Conservation (phyloP, 2,888 invertebrate species). For the Thecocarcelia acutangulata region DNA sequence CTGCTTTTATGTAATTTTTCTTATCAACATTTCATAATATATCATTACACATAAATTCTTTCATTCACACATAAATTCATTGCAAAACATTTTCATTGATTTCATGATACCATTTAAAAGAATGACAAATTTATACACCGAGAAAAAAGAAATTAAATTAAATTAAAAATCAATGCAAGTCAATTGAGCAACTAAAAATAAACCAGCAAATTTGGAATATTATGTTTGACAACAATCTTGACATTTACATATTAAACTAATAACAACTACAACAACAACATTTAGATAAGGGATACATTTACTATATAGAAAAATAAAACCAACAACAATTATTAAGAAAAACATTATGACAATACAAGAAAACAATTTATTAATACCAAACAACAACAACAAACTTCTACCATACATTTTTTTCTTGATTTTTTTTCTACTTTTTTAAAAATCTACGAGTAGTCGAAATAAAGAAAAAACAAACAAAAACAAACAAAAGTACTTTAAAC, state of each 20-base stretch:
- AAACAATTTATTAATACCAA: slow-evolving; percentile 59
- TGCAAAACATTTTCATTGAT: not conserved
- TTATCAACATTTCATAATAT: too few relatives aligned
- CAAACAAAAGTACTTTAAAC: slow-evolving; percentile 14
- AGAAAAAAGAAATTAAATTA: slow-evolving; percentile 39
- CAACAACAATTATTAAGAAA: slow-evolving; percentile 59
- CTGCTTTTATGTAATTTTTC: too few relatives aligned
- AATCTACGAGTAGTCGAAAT: slow-evolving; percentile 54
- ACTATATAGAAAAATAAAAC: slow-evolving; percentile 35
- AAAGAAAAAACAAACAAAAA: too few relatives aligned
- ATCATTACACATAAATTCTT: too few relatives aligned
- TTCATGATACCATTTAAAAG: not conserved
- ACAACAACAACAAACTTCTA: slow-evolving; percentile 33
- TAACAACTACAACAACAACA: slow-evolving; percentile 25
- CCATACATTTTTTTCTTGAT: slow-evolving; percentile 39
- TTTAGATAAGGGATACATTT: slow-evolving; percentile 47
- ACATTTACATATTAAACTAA: slow-evolving; percentile 40
- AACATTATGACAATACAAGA: slow-evolving; percentile 61
- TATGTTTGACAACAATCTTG: slow-evolving; percentile 35
- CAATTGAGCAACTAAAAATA: slow-evolving; percentile 38
- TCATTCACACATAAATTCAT: too few relatives aligned
- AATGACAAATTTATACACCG: slow-evolving; percentile 58
- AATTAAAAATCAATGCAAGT: slow-evolving; percentile 19
- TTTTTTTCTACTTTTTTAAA: slow-evolving; percentile 60
- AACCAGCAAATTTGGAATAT: slow-evolving; percentile 7